A percentile compares a stretch with the other conserved stretches of the same genome.
Conservation (phyloP, 2,888 invertebrate species). For the Eupithecia exiguata region DNA sequence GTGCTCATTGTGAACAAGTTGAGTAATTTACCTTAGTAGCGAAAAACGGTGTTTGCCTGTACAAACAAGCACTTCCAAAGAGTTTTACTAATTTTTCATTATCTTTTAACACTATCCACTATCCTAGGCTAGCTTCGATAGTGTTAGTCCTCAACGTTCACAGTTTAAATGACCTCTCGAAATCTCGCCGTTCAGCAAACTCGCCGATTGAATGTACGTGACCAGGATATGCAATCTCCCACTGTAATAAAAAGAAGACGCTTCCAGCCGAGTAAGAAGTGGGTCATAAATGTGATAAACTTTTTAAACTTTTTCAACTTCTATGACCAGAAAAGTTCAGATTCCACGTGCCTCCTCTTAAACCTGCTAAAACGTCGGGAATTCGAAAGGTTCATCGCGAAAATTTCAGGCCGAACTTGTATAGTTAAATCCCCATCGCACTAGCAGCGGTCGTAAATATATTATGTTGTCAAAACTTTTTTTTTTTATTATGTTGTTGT, state of each 20-base stretch:
- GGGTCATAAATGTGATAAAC: not conserved
- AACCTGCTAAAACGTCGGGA: not conserved
- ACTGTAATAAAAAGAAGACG: not conserved
- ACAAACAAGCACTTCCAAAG: too few relatives aligned
- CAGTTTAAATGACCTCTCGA: slow-evolving; percentile 39
- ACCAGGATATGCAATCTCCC: slow-evolving; percentile 11
- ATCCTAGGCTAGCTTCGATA: not conserved
- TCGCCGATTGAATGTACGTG: not conserved
- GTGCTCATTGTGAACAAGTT: too few relatives aligned
- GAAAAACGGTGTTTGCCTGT: too few relatives aligned
- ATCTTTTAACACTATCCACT: too few relatives aligned
- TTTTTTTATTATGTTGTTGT: too few relatives aligned
- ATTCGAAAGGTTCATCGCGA: not conserved
- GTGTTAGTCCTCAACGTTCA: not conserved
- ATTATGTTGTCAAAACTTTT: too few relatives aligned
- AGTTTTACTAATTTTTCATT: too few relatives aligned
- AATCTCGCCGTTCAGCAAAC: slow-evolving; percentile 34
- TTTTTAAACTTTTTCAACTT: not conserved
- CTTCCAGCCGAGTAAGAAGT: not conserved
- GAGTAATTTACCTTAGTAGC: too few relatives aligned
- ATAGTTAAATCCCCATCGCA: not conserved
- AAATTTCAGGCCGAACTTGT: not conserved
- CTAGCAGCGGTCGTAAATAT: not conserved
- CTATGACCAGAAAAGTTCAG: not conserved
- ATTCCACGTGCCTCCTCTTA: not conserved